Base-by-base conservation (phyloP, 2,888 invertebrate species). In the Thalpophila matura region DNA sequence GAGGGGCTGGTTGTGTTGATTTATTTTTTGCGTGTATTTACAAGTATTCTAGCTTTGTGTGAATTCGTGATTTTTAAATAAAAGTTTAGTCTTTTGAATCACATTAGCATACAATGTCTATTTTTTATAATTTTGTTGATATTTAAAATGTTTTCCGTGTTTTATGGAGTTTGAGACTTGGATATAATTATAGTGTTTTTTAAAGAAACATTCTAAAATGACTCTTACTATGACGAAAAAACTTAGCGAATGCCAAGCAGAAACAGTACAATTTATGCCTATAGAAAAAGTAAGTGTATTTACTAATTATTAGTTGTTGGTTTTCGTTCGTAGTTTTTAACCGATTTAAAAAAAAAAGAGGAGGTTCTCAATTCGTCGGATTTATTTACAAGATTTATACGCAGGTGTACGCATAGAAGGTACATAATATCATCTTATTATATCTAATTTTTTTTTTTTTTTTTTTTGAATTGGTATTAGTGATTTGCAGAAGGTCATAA, bases 181-280 rank as follows among this genome's bases (percentile, higher is more conserved):
- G 16, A n/a, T n/a, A n/a, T n/a, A n/a, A 16, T 45, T 20, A 22
- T 43, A 54, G 57, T 62, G 46, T 35, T 64, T 64, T 64, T 38
- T 43, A 16, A 51, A 31, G 40, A 64, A 64, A 69, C 51, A 63
- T 43, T 67, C 29, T 58, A 68, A 86, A 50, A 94, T 94, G 94
- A 89, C 92, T 86, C 70, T 95, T 71, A 95, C 94, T 62, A 93
- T 95, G 93, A 95, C 93, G 66, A 91, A 83, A 85, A 94, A 95
- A 91, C 86, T 94, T 62, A 92, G 88, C 81, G 93, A 93, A 87
- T 93, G 93, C 80, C 90, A 91, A 75, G 87, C 91, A 59, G 93
- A 94, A 84, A 92, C 93, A 29, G 89, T 95, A 31, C 92, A 94
- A 81, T 94, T 94, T 84, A 90, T 94, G 93, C 88, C 93, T 26